phyloP scores from a whole-genome alignment of 2,113 vertebrate genomes.

The Clupea harengus region DNA sequence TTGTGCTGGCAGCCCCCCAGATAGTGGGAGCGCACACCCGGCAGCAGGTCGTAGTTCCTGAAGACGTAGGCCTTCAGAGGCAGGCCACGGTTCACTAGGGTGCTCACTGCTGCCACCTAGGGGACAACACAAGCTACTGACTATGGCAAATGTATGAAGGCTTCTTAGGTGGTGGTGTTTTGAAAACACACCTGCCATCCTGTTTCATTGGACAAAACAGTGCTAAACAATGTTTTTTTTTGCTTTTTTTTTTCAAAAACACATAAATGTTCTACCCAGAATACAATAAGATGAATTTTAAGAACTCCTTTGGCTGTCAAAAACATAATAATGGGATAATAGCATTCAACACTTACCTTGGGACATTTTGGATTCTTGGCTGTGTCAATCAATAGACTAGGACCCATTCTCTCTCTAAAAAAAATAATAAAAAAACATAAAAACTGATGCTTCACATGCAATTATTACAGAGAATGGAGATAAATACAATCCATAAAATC shows the following conservation, averaged over 20 bases:
- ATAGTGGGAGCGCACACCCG: conserved; percentile 89
- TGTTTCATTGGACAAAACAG: not conserved
- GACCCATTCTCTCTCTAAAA: conserved; percentile 88
- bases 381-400: conserved; percentile 87
- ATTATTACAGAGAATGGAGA: not conserved
- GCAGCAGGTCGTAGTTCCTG: conserved; percentile 91
- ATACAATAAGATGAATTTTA: not conserved
- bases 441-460: not conserved
- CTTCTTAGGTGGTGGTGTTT: not conserved
- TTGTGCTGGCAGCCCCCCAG: conserved; percentile 91
- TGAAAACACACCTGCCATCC: not conserved
- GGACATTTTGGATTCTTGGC: conserved; percentile 85
- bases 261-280: not conserved
- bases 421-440: conserved; percentile 21
- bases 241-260: not conserved
- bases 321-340: not conserved
- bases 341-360: conserved; percentile 74
- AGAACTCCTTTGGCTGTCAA: not conserved
- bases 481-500: not conserved
- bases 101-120: conserved; percentile 94
- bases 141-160: not conserved
- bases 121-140: conserved; percentile 31
- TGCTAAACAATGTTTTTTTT: not conserved
- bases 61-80: conserved; percentile 92
- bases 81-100: conserved; percentile 88